Evolutionary conservation across 2,797 vertebrate genomes (phyloP).

Genomic region (Peromyscus nudipes): DNA sequence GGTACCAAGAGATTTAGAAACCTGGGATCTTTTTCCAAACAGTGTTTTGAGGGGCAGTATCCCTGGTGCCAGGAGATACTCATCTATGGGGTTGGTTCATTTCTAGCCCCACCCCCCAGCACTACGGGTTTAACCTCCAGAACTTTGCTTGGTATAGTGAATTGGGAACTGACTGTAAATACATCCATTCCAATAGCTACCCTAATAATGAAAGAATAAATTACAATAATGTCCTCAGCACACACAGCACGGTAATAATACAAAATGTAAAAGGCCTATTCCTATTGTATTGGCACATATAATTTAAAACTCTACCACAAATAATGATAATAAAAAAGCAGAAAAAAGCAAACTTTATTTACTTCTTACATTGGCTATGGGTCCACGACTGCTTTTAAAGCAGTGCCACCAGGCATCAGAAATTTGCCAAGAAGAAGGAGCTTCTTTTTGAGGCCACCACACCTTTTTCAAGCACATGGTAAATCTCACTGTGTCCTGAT

Average conservation of each 20-base stretch:
- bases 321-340: neutral
- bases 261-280: neutral
- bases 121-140: neutral
- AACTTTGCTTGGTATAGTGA: neutral
- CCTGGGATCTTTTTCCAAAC: constrained; percentile 31
- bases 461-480: constrained; percentile 29
- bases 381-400: constrained; percentile 24
- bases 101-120: neutral
- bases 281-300: neutral
- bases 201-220: neutral
- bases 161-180: neutral
- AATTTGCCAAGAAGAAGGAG: constrained; percentile 47
- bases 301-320: neutral
- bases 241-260: neutral
- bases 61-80: constrained; percentile 74
- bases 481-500: constrained; percentile 52
- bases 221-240: neutral
- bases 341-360: constrained; percentile 58
- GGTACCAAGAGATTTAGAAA: constrained; percentile 78
- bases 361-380: neutral
- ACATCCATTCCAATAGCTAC: neutral
- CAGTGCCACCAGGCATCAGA: neutral
- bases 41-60: constrained; percentile 60
- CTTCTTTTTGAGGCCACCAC: constrained; percentile 25
- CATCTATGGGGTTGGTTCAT: constrained; percentile 37